Evolutionary conservation across 2,113 vertebrate genomes (phyloP).

Genomic region (Sinocyclocheilus grahami): DNA sequence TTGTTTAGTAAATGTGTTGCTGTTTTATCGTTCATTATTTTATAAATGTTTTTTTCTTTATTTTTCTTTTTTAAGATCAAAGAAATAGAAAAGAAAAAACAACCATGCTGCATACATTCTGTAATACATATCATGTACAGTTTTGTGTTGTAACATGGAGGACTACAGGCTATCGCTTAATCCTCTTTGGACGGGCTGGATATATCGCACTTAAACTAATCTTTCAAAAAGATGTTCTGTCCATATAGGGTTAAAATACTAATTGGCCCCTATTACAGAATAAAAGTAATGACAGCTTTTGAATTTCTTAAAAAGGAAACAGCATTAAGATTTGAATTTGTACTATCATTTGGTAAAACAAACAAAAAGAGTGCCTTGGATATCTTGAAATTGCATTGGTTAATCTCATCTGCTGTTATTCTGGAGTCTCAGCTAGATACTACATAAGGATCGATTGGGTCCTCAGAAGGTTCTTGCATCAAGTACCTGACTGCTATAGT

Average conservation of each 20-base stretch:
- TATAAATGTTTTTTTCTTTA: no score
- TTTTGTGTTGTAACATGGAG: slow-evolving; percentile 92
- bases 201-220: no score
- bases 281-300: slow-evolving; percentile 78
- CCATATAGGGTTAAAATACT: no score
- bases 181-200: slow-evolving; percentile 84
- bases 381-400: slow-evolving; percentile 84
- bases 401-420: slow-evolving; percentile 87
- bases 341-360: slow-evolving; percentile 87
- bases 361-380: slow-evolving; percentile 95
- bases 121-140: slow-evolving; percentile 99
- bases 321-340: slow-evolving; percentile 80
- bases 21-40: no score
- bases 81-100: slow-evolving; percentile 75
- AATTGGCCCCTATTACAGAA: slow-evolving; percentile 64
- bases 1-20: no score
- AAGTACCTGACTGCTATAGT: slow-evolving; percentile 77
- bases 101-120: slow-evolving; percentile 96
- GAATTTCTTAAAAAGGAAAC: slow-evolving; percentile 80
- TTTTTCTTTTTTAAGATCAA: no score
- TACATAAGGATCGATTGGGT: slow-evolving; percentile 64
- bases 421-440: slow-evolving; percentile 77
- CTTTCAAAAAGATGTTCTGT: no score
- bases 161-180: slow-evolving; percentile 84
- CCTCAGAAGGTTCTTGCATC: slow-evolving; percentile 80